These are phyloP conservation scores for Orgyia antiqua DNA, from an alignment of 2,888 invertebrate genomes.

Conservation along the genomic window DNA sequence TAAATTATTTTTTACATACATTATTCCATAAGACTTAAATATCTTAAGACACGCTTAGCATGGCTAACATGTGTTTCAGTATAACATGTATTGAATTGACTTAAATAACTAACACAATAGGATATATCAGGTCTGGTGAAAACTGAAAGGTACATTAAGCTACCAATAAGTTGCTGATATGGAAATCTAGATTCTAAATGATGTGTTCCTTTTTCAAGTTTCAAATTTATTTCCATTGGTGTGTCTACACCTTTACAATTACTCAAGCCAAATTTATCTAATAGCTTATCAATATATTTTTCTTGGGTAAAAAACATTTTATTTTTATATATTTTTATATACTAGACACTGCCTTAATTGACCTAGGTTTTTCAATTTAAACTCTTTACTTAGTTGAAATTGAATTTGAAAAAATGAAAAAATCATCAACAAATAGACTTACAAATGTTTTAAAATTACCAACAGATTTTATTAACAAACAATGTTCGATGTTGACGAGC, in stretches of 20 bases:
- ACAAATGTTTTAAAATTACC: too few relatives aligned
- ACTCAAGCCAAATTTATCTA: conserved; percentile 14
- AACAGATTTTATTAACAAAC: too few relatives aligned
- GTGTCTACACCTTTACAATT: conserved; percentile 9
- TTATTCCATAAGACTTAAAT: neutral
- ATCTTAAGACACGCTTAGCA: neutral
- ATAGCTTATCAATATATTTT: conserved; percentile 7
- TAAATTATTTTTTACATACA: conserved; percentile 1
- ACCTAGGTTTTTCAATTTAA: too few relatives aligned
- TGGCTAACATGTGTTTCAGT: neutral
- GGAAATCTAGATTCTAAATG: conserved; percentile 9
- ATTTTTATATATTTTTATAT: conserved; percentile 1
- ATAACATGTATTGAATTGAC: neutral
- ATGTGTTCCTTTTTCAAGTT: conserved; percentile 8
- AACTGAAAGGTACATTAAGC: too few relatives aligned
- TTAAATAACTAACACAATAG: neutral
- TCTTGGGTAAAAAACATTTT: conserved; percentile 2
- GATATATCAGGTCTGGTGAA: too few relatives aligned
- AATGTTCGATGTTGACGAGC: too few relatives aligned
- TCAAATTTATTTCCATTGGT: conserved; percentile 22
- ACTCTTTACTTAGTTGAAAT: too few relatives aligned
- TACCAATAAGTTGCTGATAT: too few relatives aligned
- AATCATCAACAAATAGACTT: too few relatives aligned
- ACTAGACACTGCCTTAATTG: too few relatives aligned
- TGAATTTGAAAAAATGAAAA: too few relatives aligned